Base-by-base conservation (phyloP, 2,888 invertebrate genomes). In the Hypsopygia costalis region DNA sequence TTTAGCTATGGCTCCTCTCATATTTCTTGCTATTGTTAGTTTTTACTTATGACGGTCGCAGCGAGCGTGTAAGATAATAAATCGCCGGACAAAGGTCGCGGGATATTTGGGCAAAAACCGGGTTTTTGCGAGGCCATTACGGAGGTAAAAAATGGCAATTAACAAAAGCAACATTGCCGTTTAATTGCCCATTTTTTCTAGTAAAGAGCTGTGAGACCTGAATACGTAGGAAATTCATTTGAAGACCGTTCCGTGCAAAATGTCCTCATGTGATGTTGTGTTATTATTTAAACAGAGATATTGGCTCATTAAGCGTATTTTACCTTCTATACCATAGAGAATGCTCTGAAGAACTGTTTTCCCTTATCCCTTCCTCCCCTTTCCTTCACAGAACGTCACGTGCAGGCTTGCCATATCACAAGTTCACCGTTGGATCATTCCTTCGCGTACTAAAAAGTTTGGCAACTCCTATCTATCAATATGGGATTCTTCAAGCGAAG, bases 31-130 rank as follows among this genome's bases (percentile, higher is more conserved):
- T 47, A 53, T 58, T 59, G 60, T 62, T 62, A 62, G 61, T 67
- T 66, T 64, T 65, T 61, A 47, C 63, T 62, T 55, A 54, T 61
- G 55, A 54, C 54, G 45, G 47, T 41, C 41, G 34, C 35, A 40
- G 44, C 49, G 55, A 51, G 48, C 57, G 59, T 58, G 62, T 58
- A 7, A 58, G 55, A 63, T 62, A 68, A 71, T 72, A 72, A 70
- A 72, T 69, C 63, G 62, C 50, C 53, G 52, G 58, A 68, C 67
- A 68, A 68, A 69, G 65, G 63, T 62, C 55, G 27, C 52, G 44
- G 58, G 50, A 47, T 48, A 55, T 60, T 62, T 54, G 52, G 50
- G 51, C 58, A 59, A 66, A 69, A 69, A 68, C 57, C 62, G 47
- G 53, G 52, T 49, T 60, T 66, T 62, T 47, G 61, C 56, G 58